Evolutionary conservation across 2,888 invertebrate species (phyloP), one percentile per base, ranked within the genome.

Genomic region (Pterobdella sp.): DNA sequence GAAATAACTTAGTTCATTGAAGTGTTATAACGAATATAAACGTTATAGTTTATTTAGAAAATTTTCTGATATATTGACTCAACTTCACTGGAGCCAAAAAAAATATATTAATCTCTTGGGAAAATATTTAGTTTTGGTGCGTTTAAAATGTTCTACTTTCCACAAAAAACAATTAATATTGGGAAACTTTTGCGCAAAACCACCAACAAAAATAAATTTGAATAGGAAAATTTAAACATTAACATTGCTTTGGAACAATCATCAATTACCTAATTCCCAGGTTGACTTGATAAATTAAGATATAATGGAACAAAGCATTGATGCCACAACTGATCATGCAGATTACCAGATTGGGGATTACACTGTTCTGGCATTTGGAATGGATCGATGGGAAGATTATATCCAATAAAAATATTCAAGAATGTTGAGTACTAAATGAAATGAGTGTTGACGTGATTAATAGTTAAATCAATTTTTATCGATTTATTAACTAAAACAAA

Each of bases 301-400:
- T 73, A 60, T 78, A 78, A 68, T 78, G 74, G 7, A 78, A 77
- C 3, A 78, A 1, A 26, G 77, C 77, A 42, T 76, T 76, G 18
- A 77, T 63, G 10, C 71, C 76, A 68, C 77, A 76, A 72, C 77
- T 76, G 18, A 72, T 69, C 22, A 78, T 64, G 52, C 77, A 77
- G 64, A 78, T 78, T 29, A 77, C 3, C 42, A 78, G 73, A 72
- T 77, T 78, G 0, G 77, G 77, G 22, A 78, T 73, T 1, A 78
- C 78, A 52, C 74, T 73, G 56, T 75, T 77, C 76, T 76, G 66
- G 26, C n/a, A n/a, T 56, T 63, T 7, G 26, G n/a, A 26, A 63
- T 63, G 26, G 26, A 63, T 26, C 7, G 7, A 26, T 26, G 26
- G n/a, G 10, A n/a, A n/a, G 64, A 31, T 14, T 10, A 63, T 7